Conservation (phyloP, 1,140 invertebrate species). For the Drosophila yakuba region DNA sequence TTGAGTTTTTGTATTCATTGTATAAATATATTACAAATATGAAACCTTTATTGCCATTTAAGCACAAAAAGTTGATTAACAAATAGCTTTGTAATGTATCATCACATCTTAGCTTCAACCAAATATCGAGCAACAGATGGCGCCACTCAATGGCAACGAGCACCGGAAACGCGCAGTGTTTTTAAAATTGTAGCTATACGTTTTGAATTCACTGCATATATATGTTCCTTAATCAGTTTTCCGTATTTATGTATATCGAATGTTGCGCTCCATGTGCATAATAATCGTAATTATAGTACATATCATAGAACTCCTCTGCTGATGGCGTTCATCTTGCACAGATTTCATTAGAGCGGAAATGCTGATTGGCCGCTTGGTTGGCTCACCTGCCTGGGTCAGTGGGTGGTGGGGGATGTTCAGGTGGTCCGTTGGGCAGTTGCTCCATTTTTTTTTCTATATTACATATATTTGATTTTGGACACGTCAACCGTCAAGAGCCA, state of each 20-base stretch:
- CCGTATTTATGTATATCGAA: not conserved
- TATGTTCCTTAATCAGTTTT: no score
- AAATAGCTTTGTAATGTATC: not conserved
- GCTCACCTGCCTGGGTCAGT: conserved; percentile 23
- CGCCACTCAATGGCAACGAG: not conserved
- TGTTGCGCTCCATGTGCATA: conserved; percentile 5
- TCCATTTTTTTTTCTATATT: conserved; percentile 12
- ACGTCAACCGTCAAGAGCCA: conserved; percentile 55
- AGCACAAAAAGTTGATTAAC: not conserved
- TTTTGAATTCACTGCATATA: not conserved
- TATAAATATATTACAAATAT: not conserved
- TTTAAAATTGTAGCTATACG: not conserved
- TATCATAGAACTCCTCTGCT: conserved; percentile 10
- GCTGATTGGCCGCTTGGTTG: conserved; percentile 40
- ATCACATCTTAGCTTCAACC: no score
- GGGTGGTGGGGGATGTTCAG: no score
- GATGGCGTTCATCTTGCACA: conserved; percentile 26
- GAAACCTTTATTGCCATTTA: no score
- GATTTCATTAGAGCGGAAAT: conserved; percentile 54
- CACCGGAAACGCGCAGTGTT: conserved; percentile 9
- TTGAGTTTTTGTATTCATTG: not conserved
- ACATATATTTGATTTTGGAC: conserved; percentile 34
- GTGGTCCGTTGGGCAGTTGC: not conserved
- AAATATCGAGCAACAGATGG: not conserved
- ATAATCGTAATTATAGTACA: conserved; percentile 13